Base-by-base conservation (phyloP, 2,113 vertebrate species). In the Mus musculus region DNA sequence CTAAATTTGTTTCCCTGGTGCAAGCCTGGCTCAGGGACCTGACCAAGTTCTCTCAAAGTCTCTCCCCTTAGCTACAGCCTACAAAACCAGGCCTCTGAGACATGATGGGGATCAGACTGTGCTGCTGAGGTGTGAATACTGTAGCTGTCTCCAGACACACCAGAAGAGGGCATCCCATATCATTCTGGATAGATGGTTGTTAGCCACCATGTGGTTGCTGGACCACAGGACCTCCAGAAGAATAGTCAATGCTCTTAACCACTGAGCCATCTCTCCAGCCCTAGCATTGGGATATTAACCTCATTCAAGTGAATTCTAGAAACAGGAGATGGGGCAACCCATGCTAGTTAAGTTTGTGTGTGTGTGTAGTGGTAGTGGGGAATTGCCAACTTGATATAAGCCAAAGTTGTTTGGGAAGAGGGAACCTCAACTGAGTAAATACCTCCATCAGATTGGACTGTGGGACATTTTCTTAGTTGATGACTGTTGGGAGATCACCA, bases 21-120 rank as follows among this genome's bases (percentile, higher is more conserved):
- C 30, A 9, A 11, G 36, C 36, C 61, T 8, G 71, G n/a, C 16
- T 54, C 7, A 10, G 52, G 46, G n/a, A 1, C 8, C 5, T 0
- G 19, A 20, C 61, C 3, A 9, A 14, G n/a, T 30, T 7, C 4
- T 11, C 6, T 2, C 28, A 9, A 5, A 22, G n/a, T 17, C 26
- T 20, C n/a, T 78, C 16, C 24, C 12, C 0, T 12, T 42, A 22
- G 59, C 28, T 0, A 16, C 13, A 36, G 11, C 65, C 46, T 69
- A 46, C 6, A 56, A 7, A 14, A 17, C 8, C 56, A 17, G n/a
- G 13, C n/a, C n/a, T 63, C n/a, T 63, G n/a, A 6, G 7, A 14
- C 52, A 59, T 13, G 54, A 36, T 54, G 17, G 78, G 33, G 52
- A n/a, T 24, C 19, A 6, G 33, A 13, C 4, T n/a, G 33, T 19